These are phyloP conservation scores for Epinotia brunnichana DNA, from an alignment of 2,888 invertebrate species.

Conservation along the genomic window DNA sequence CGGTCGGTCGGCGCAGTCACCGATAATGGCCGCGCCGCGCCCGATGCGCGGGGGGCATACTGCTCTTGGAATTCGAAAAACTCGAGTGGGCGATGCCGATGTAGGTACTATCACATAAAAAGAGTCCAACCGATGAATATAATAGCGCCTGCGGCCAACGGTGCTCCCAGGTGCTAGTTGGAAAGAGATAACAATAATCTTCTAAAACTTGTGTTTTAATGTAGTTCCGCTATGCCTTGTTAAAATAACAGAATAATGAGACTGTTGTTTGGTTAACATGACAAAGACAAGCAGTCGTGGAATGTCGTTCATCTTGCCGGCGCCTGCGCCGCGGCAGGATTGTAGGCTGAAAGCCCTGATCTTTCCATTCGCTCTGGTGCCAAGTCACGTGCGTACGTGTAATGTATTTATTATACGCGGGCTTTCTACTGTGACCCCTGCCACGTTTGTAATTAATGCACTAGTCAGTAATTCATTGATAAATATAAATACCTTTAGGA, in stretches of 20 bases:
- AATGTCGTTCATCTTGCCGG: conserved; percentile 74
- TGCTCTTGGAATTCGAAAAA: conserved; percentile 77
- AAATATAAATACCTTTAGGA: neutral
- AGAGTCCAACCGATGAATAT: conserved; percentile 68
- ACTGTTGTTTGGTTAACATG: conserved; percentile 78
- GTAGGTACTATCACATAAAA: conserved; percentile 65
- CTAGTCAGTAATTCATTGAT: neutral
- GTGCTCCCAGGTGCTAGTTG: conserved; percentile 54
- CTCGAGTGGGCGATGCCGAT: conserved; percentile 75
- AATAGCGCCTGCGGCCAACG: conserved; percentile 54
- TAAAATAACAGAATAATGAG: conserved; percentile 81
- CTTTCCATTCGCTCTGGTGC: conserved; percentile 73
- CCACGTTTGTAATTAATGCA: conserved; percentile 58
- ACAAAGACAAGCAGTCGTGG: conserved; percentile 70
- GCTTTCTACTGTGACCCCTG: conserved; percentile 49
- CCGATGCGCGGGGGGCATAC: conserved; percentile 34
- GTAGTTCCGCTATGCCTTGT: conserved; percentile 67
- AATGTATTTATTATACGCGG: conserved; percentile 47
- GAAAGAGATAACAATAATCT: conserved; percentile 48
- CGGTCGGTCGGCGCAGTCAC: conserved; percentile 47
- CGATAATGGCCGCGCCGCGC: conserved; percentile 37
- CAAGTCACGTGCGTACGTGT: conserved; percentile 70
- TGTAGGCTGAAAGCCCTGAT: conserved; percentile 64
- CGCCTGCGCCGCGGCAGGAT: conserved; percentile 57
- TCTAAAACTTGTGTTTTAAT: conserved; percentile 36